Evolutionary conservation across 92 coral and sea anemone genomes (phyloP), one percentile per base, ranked within the genome.

Genomic region (Bergia puertoricense): DNA sequence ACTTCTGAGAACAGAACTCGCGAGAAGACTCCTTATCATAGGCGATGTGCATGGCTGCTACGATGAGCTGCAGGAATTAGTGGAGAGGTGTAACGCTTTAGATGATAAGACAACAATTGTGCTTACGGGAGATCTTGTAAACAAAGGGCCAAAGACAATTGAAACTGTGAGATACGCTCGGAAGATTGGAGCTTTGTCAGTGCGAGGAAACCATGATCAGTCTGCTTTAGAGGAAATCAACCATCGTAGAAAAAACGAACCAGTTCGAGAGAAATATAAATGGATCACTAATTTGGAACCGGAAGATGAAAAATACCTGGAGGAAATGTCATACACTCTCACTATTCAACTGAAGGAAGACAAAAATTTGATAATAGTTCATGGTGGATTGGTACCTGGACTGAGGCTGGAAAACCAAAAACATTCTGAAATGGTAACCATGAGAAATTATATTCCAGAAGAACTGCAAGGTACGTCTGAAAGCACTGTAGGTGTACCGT

Each of bases 41-140:
- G 96, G 96, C 44, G 96, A 94, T 78, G 94, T 94, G 0, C 96
- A 94, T 77, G 96, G 96, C 48, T 94, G 96, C 85, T 89, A 74
- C 45, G 92, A 88, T 74, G 96, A 94, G 67, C 90, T 94, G 10
- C 50, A 43, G 54, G 96, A 94, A 76, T 82, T 94, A 71, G 87
- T 90, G 56, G 76, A 78, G 45, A 72, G 77, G 40, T 92, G 95
- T 50, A 79, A 82, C 68, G 57, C 84, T 72, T 56, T 89, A 62
- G 77, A 56, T 86, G 81, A 37, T 42, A 82, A 79, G 18, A 92
- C 89, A 72, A 66, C 90, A 8, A 56, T 92, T 42, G 77, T 92
- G 39, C 90, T 92, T 65, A 92, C 85, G 13, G 97, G 97, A 18
- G 97, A 94, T 75, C 79, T 94, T 50, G 95, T 93, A 39, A 88